Evolutionary conservation across 2,888 invertebrate genomes (phyloP), one percentile per base, ranked within the genome.

Genomic region (Cataglyphis livida): DNA sequence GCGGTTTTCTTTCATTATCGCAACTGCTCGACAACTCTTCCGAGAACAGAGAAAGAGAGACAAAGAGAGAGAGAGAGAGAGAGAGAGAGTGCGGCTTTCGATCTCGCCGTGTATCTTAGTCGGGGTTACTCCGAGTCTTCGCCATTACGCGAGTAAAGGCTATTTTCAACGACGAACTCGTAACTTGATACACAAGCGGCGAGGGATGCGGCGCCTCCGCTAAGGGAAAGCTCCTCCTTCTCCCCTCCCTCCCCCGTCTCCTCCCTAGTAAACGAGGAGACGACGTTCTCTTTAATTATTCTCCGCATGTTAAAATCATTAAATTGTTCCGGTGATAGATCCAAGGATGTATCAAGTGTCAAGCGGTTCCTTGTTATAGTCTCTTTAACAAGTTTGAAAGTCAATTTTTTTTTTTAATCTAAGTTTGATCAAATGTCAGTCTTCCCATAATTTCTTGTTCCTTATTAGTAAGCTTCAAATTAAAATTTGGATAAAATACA

Each of bases 101-200:
- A 73, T 59, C 48, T 61, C 75, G 57, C 25, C 28, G 38, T 68
- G 81, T 70, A 83, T 81, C 82, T 71, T 51, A 62, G 62, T 54
- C 82, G 66, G 87, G 88, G 89, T 90, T 89, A 88, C 90, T 90
- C 84, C 71, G 84, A 87, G 89, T 86, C 91, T 89, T 87, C 87
- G 87, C 87, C 88, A 85, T 83, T 84, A 87, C 87, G 83, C 83
- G 79, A 82, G 76, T 84, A 83, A 88, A 85, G 89, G 91, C 91
- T 92, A 92, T 92, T 92, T 92, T 91, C 90, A 92, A 90, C 92
- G 87, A 83, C 85, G 85, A 89, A 87, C 90, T 87, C 85, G 92
- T 91, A 92, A 91, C 89, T 89, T 88, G 92, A 92, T 92, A 91
- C 90, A 91, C 85, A 85, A 84, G 83, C 75, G 84, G 81, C 78